These are phyloP conservation scores for Proterorhinus semilunaris DNA, from an alignment of 2,113 vertebrate species.

Conservation along the genomic window DNA sequence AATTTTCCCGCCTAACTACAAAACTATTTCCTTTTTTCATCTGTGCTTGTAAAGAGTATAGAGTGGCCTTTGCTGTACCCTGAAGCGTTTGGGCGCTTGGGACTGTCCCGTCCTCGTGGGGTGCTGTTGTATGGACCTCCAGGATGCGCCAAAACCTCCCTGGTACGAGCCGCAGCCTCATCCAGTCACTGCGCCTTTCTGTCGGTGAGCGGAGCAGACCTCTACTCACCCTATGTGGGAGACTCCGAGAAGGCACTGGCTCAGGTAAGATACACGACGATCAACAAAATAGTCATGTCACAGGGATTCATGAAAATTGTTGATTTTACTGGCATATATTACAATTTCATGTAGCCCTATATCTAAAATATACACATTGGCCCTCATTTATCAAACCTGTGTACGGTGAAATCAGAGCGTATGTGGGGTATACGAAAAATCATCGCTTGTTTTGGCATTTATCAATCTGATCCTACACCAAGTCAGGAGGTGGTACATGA, in stretches of 20 bases:
- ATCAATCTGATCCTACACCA: too few species aligned
- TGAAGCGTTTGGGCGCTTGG: slow-evolving; percentile 85
- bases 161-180: slow-evolving; percentile 85
- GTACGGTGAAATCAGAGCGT: too few species aligned
- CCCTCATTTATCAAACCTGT: too few species aligned
- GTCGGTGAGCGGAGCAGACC: slow-evolving; percentile 87
- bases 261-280: slow-evolving; percentile 77
- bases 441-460: too few species aligned
- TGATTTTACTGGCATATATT: too few species aligned
- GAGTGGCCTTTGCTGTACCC: slow-evolving; percentile 94
- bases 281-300: background rate
- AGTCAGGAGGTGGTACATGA: rapidly evolving
- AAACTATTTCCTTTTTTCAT: background rate
- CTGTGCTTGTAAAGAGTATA: slow-evolving; percentile 75
- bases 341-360: too few species aligned
- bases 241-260: slow-evolving; percentile 92
- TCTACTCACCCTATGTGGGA: slow-evolving; percentile 91
- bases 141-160: slow-evolving; percentile 91
- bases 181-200: slow-evolving; percentile 86
- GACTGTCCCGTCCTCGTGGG: slow-evolving; percentile 83
- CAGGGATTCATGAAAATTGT: too few species aligned
- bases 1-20: too few species aligned
- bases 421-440: too few species aligned
- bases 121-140: slow-evolving; percentile 91
- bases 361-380: too few species aligned